Evolutionary conservation across 1,140 invertebrate species (phyloP), one percentile per base, ranked within the genome.

Genomic region (Odontomachus brunneus): DNA sequence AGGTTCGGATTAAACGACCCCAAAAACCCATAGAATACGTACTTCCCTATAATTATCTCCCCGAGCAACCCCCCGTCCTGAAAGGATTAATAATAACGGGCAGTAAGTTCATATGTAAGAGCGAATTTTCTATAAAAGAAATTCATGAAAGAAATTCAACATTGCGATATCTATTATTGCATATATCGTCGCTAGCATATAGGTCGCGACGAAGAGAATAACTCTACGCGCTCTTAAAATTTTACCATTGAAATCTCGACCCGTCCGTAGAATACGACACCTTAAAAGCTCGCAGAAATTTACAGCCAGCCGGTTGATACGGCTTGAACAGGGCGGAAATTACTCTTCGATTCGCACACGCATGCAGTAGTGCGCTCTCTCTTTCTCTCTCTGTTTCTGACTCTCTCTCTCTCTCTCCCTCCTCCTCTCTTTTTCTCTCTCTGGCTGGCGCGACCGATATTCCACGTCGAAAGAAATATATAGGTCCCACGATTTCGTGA

Each of bases 211-310:
- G 22, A 3, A 17, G 2, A 19, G 38, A 69, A 71, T 71, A 29
- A 48, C 22, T 19, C 22, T 67, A 29, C 65, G 53, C 51, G 75
- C 65, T 80, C 65, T 71, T 69, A 59, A 80, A 80, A 80, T 80
- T 69, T 80, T 48, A 80, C 51, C 51, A n/a, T 80, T 22, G 75
- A 80, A 80, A 71, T 80, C 75, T 14, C 51, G 75, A 57, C 22
- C 22, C 22, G 17, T 63, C 51, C 22, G 51, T 80, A 51, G 65
- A 80, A 55, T 48, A 80, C 65, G 75, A 80, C 65, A 80, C 53
- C 75, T 80, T 80, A 80, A 80, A 80, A 80, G 75, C 75, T 80
- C 51, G 75, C 65, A 80, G 38, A 80, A 80, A 80, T 80, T 80
- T 80, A 80, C 75, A 80, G 66, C 75, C 57, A 55, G 22, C 14